Conservation (phyloP, 2,888 invertebrate genomes). For the Didymodactylos carnosus region DNA sequence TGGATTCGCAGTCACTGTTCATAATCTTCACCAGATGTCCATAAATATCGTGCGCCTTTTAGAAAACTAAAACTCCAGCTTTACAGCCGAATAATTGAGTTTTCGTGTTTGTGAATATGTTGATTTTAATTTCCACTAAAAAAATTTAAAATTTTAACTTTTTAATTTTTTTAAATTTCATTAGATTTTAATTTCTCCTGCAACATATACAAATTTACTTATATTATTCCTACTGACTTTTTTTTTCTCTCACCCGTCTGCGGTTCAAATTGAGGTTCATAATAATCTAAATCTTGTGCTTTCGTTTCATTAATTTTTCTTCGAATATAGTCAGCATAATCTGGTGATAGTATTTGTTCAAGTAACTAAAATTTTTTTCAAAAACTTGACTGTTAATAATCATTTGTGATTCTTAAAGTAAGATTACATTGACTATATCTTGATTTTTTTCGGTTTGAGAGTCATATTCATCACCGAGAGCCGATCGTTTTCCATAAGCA, state of each 20-base stretch:
- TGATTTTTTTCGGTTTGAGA: neutral
- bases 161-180: too few species aligned
- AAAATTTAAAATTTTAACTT: too few species aligned
- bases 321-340: neutral
- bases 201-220: too few species aligned
- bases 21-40: too few species aligned
- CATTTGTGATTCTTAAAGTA: neutral
- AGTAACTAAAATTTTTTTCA: neutral
- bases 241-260: neutral
- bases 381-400: neutral
- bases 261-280: neutral
- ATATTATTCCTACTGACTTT: too few species aligned
- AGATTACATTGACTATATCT: neutral
- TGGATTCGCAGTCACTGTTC: too few species aligned
- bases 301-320: neutral
- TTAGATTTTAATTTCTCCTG: too few species aligned
- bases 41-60: too few species aligned
- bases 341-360: neutral
- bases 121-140: too few species aligned
- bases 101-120: too few species aligned
- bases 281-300: neutral
- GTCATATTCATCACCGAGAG: conserved; percentile 10
- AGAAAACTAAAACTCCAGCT: too few species aligned
- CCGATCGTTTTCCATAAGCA: conserved; percentile 7
- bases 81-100: too few species aligned